A percentile compares a stretch with the other conserved stretches of the same genome.
Conservation (phyloP, 2,888 invertebrate species). For the Ectemnius lituratus region DNA sequence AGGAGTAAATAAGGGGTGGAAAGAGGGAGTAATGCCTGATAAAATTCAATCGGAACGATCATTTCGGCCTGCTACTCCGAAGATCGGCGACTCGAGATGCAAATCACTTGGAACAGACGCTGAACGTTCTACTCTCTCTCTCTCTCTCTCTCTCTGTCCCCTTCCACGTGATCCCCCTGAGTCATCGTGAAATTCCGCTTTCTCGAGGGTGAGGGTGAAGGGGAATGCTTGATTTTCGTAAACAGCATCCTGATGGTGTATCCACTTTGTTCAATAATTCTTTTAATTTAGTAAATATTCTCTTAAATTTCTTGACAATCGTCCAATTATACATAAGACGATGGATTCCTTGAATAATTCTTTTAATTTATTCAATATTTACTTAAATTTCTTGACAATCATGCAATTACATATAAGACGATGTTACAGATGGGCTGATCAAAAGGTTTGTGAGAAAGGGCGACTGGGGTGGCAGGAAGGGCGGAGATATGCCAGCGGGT, state of each 20-base stretch:
- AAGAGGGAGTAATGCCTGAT: slow-evolving; percentile 23
- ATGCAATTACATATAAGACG: no score
- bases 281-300: not conserved
- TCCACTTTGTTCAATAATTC: no score
- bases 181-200: slow-evolving; percentile 23
- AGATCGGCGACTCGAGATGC: slow-evolving; percentile 13
- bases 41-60: slow-evolving; percentile 46
- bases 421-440: not conserved
- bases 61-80: slow-evolving; percentile 22
- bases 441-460: not conserved
- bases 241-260: not conserved
- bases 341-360: no score
- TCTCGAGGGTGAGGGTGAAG: slow-evolving; percentile 14
- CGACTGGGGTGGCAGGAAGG: not conserved
- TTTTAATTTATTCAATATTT: not conserved
- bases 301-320: not conserved
- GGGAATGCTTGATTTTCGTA: not conserved
- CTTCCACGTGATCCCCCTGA: slow-evolving; percentile 22
- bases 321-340: no score
- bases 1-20: slow-evolving; percentile 13
- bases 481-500: not conserved
- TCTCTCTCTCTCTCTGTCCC: no score
- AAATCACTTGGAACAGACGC: slow-evolving; percentile 31
- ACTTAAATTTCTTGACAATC: not conserved
- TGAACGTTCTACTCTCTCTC: slow-evolving; percentile 22